phyloP scores from a whole-genome alignment of 1,140 invertebrate species.

The Hyles euphorbiae region DNA sequence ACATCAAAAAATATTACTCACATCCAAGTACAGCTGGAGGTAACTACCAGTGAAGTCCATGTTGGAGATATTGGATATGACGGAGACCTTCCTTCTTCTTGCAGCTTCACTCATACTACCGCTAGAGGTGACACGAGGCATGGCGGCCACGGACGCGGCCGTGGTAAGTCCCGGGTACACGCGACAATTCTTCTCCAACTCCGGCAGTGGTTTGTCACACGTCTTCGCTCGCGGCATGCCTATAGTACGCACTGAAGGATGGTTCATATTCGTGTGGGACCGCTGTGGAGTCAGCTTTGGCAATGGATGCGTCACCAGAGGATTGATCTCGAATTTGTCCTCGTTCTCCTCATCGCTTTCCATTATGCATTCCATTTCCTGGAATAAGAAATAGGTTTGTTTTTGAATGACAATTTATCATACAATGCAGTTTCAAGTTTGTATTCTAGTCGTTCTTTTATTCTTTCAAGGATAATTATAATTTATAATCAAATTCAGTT shows the following conservation, averaged over 20 bases:
- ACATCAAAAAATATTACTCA: slow-evolving; percentile 25
- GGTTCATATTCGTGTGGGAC: slow-evolving; percentile 61
- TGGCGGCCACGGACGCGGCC: slow-evolving; percentile 71
- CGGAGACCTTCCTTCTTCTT: slow-evolving; percentile 78
- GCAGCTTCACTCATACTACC: slow-evolving; percentile 68
- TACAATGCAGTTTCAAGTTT: too few species aligned
- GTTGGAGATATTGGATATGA: slow-evolving; percentile 82
- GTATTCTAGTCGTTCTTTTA: too few species aligned
- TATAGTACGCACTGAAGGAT: slow-evolving; percentile 58
- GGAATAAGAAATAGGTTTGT: slow-evolving; percentile 20
- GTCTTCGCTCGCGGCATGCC: slow-evolving; percentile 67
- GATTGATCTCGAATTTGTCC: slow-evolving; percentile 70
- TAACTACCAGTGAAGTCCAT: slow-evolving; percentile 84
- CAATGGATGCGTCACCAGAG: slow-evolving; percentile 57
- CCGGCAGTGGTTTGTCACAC: slow-evolving; percentile 74
- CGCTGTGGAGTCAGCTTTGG: slow-evolving; percentile 60
- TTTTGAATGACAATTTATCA: not conserved
- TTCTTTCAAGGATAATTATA: too few species aligned
- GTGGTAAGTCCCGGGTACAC: slow-evolving; percentile 54
- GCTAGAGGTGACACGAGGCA: slow-evolving; percentile 74
- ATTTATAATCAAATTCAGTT: too few species aligned
- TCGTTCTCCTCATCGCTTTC: slow-evolving; percentile 77
- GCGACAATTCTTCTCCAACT: slow-evolving; percentile 60
- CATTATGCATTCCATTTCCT: slow-evolving; percentile 79
- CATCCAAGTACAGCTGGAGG: slow-evolving; percentile 79